Evolutionary conservation across 2,797 vertebrate species (phyloP), one percentile per base, ranked within the genome.

Genomic region (Crocidura indochinensis): DNA sequence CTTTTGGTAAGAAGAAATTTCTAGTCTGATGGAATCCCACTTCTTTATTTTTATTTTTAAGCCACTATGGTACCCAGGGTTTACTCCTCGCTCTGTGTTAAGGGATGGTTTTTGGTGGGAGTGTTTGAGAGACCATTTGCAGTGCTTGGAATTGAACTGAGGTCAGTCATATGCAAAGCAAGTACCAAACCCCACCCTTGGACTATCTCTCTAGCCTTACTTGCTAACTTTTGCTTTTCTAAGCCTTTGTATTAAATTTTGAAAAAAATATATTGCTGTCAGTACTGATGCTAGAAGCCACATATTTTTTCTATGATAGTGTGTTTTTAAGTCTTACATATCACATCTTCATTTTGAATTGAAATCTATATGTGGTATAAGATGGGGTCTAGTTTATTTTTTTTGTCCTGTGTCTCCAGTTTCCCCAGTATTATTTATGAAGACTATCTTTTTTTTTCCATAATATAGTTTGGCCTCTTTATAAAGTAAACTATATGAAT

Each of bases 321-420:
- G 26, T 64, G 11, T 12, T 85, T 85, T 62, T 27, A 31, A 27
- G n/a, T 85, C 44, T 74, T 85, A 62, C 20, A 49, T 74, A 38
- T 74, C 44, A 85, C 31, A 44, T 31, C 19, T 62, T 19, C 56
- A 29, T 74, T 85, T 31, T 85, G 27, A 84, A 11, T 73, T 84
- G 51, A 60, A 46, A 44, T 72, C 46, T 84, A 67, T 60, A 17
- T 60, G 9, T 60, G 2, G 17, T 84, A 6, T 62, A 72, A 84
- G 27, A 10, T 46, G 53, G 26, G 26, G 5, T 5, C 44, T 10
- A 26, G 31, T 12, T 2, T 60, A 69, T 62, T 60, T 26, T 26
- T 47, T 62, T 46, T 83, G 10, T 38, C 31, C 27, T 20, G 12
- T 29, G 26, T 10, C 44, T 84, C 11, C 44, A 62, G 26, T 47